Evolutionary conservation across 2,797 vertebrate genomes (phyloP), one percentile per base, ranked within the genome.

Genomic region (Tapirus indicus): DNA sequence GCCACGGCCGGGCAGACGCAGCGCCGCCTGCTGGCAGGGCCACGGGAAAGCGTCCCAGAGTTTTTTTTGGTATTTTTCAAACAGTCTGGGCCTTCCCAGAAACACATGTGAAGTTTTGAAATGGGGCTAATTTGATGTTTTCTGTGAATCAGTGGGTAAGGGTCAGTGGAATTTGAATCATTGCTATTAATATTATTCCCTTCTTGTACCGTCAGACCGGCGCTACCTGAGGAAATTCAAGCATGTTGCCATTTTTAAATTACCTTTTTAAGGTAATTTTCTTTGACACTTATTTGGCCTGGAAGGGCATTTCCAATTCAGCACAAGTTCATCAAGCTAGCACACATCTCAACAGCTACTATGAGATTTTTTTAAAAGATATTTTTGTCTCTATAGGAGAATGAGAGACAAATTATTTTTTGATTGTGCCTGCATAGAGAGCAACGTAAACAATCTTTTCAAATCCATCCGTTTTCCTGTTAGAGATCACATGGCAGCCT

Each of bases 391-490:
- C 49, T 66, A 60, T 17, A 74, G 20, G 4, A 93, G 29, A 58
- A 92, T 84, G 49, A 64, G 52, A 82, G 21, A 58, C 23, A 88
- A 77, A 71, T 25, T 32, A 6, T 20, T 85, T 89, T 89, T 80
- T 64, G 12, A 95, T 6, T 79, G 64, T 91, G 18, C n/a, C 20
- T 75, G 25, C 20, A 41, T 54, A 71, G 16, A 85, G 20, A 38
- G 32, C 23, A 79, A 92, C 41, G 72, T 44, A 58, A 78, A 94
- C 41, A 71, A 58, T 66, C 38, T 75, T 93, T 91, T 93, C 54
- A 60, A 21, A 93, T 66, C 38, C 32, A 32, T 16, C 35, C 4
- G 4, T 78, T 78, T 87, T 79, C 84, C 41, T 44, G 3, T 60
- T 54, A n/a, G 12, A 25, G 44, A 8, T 88, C 49, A 68, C 35